phyloP scores from a whole-genome alignment of 2,888 invertebrate genomes.

The Thymelicus sylvestris region DNA sequence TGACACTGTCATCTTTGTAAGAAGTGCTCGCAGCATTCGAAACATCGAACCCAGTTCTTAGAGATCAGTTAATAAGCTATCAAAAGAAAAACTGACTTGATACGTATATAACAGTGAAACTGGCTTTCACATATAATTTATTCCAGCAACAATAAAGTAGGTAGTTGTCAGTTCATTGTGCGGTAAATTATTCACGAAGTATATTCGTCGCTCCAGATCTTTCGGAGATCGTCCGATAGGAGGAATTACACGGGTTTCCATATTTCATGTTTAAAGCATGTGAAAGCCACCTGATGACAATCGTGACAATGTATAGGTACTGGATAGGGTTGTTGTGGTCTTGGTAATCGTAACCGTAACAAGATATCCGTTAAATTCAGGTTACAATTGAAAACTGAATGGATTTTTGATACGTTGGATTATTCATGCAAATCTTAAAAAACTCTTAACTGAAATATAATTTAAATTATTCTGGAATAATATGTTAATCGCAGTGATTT shows the following conservation, averaged over 20 bases:
- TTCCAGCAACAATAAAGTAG: conserved; percentile 44
- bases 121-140: conserved; percentile 27
- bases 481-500: too few species aligned
- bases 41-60: too few species aligned
- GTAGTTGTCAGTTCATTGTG: conserved; percentile 76
- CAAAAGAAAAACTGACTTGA: neutral
- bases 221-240: conserved; percentile 74
- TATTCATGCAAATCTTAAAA: too few species aligned
- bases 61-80: neutral
- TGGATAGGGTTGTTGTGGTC: neutral
- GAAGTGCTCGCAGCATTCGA: too few species aligned
- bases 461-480: too few species aligned
- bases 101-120: neutral
- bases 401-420: too few species aligned
- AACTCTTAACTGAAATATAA: too few species aligned
- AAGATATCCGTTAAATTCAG: too few species aligned
- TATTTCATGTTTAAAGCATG: conserved; percentile 63
- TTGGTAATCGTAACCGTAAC: too few species aligned
- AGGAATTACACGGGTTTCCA: conserved; percentile 71
- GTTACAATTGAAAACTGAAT: too few species aligned
- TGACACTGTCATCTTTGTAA: neutral
- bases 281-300: conserved; percentile 70
- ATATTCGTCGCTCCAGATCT: conserved; percentile 76
- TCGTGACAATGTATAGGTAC: conserved; percentile 62
- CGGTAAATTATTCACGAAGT: conserved; percentile 81